phyloP scores from a whole-genome alignment of 2,797 vertebrate genomes.

The Lates japonicus region DNA sequence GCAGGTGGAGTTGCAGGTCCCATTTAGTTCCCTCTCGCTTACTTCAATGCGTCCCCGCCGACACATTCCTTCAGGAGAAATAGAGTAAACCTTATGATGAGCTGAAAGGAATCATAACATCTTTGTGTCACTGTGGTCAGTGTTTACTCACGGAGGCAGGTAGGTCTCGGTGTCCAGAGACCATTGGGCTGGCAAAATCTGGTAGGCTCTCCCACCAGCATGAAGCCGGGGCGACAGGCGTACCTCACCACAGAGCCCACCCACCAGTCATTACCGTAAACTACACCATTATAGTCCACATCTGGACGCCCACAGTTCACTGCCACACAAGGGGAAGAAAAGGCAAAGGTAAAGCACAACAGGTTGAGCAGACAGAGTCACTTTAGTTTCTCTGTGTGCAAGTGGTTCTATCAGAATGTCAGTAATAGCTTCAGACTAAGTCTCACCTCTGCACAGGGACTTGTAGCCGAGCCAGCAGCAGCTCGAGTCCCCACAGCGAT shows the following conservation, averaged over 20 bases:
- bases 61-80: conserved; percentile 85
- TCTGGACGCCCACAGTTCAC: conserved; percentile 90
- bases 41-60: conserved; percentile 83
- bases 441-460: conserved; percentile 88
- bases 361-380: background rate
- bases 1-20: conserved; percentile 87
- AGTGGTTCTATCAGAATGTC: background rate
- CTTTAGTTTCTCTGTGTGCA: background rate
- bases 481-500: conserved; percentile 88
- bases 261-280: conserved; percentile 90
- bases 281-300: conserved; percentile 84
- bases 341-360: background rate
- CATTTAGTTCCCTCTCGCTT: conserved; percentile 84
- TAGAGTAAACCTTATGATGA: background rate
- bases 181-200: conserved; percentile 86
- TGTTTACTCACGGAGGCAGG: conserved; percentile 87
- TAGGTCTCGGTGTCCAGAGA: conserved; percentile 86
- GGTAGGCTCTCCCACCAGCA: conserved; percentile 85
- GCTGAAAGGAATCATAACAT: background rate
- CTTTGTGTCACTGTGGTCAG: background rate
- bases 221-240: conserved; percentile 86
- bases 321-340: conserved; percentile 56
- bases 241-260: conserved; percentile 90
- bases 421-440: background rate
- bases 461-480: conserved; percentile 92